These are phyloP conservation scores for Sterrhoptilus dennistouni DNA, from an alignment of 2,113 vertebrate genomes.

Conservation along the genomic window DNA sequence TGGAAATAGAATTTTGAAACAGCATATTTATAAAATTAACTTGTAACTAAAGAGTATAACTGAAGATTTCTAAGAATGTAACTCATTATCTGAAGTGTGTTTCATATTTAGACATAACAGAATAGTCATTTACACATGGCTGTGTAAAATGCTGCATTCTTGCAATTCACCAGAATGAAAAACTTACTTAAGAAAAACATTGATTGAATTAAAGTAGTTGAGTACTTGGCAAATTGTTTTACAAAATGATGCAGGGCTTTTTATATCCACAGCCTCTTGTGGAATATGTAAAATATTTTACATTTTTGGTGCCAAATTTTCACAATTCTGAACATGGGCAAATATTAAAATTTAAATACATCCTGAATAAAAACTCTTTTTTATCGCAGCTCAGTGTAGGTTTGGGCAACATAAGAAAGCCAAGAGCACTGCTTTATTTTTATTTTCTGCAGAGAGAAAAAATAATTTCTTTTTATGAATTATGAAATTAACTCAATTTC, in stretches of 20 bases:
- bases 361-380: not conserved
- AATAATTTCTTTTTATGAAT: not conserved
- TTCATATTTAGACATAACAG: not conserved
- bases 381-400: not conserved
- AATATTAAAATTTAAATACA: not conserved
- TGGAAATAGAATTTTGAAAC: not conserved
- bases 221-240: not conserved
- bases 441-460: not conserved
- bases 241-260: not conserved
- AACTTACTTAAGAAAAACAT: not conserved
- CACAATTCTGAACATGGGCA: not conserved
- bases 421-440: not conserved
- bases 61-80: not conserved
- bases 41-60: not conserved
- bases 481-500: not conserved
- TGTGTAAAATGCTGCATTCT: not conserved
- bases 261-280: not conserved
- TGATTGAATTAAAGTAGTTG: not conserved
- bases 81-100: not conserved
- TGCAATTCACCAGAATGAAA: not conserved
- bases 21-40: not conserved
- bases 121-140: not conserved
- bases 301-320: not conserved
- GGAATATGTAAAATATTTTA: not conserved
- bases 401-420: not conserved